phyloP scores from a whole-genome alignment of 2,797 vertebrate genomes.

The Sorex maritimensis region DNA sequence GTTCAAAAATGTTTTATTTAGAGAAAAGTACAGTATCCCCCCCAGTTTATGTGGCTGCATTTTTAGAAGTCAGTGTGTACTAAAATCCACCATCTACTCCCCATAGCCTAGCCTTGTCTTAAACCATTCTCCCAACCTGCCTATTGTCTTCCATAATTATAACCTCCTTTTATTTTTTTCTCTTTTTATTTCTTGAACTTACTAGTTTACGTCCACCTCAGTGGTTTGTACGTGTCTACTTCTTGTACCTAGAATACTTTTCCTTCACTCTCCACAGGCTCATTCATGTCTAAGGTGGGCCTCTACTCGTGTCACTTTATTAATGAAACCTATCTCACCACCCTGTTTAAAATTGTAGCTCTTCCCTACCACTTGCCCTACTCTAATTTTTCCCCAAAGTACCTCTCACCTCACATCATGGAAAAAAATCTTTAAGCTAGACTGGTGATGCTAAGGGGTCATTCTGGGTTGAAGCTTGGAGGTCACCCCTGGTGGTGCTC shows the following conservation, averaged over 20 bases:
- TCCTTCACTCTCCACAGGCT: not conserved
- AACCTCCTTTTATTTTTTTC: not conserved
- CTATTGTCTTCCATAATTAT: not conserved
- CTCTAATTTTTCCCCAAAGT: constrained; percentile 23
- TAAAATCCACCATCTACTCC: constrained; percentile 37
- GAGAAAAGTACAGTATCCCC: constrained; percentile 21
- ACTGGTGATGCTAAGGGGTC: no score
- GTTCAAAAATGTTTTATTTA: constrained; percentile 40
- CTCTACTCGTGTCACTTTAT: constrained; percentile 61
- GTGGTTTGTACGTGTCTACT: not conserved
- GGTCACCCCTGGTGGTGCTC: no score
- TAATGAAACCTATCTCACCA: constrained; percentile 28
- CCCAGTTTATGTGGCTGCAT: constrained; percentile 55
- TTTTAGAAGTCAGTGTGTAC: constrained; percentile 52
- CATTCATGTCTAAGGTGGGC: constrained; percentile 43
- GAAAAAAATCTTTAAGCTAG: not conserved
- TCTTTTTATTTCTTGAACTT: constrained; percentile 38
- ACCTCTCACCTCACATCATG: constrained; percentile 42
- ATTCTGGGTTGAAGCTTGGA: no score
- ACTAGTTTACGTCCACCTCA: not conserved
- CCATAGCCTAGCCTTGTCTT: not conserved
- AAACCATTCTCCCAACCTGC: not conserved
- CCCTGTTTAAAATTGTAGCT: constrained; percentile 44
- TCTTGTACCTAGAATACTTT: constrained; percentile 1
- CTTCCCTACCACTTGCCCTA: not conserved